Percentiles rank a stretch among this genome's conserved stretches.
Conservation (phyloP, 2,113 vertebrate species). For the Ictalurus punctatus region DNA sequence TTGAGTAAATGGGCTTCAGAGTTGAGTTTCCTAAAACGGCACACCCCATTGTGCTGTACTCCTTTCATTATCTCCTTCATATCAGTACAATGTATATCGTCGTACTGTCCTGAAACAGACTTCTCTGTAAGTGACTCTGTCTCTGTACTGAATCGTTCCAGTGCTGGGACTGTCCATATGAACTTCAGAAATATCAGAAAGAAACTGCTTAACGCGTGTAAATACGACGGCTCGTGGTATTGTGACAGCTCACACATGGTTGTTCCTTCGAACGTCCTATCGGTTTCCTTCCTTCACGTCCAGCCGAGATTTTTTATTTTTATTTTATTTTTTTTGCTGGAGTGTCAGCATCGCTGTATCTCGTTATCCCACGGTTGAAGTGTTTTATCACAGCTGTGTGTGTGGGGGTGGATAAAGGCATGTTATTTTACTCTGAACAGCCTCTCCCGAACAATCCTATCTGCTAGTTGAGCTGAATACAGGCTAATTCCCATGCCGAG, state of each 20-base stretch:
- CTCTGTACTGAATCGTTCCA: neutral
- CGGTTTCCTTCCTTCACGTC: neutral
- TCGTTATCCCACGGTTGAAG: neutral
- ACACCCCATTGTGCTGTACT: neutral
- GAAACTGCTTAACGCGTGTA: neutral
- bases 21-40: neutral
- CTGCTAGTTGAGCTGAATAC: constrained; percentile 55
- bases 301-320: neutral
- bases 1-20: neutral
- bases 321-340: neutral
- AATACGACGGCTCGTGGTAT: neutral
- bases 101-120: too few relatives aligned
- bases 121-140: neutral
- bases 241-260: neutral
- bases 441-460: constrained; percentile 58
- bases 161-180: neutral
- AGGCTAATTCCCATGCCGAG: constrained; percentile 44
- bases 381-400: constrained; percentile 30
- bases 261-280: constrained; percentile 7
- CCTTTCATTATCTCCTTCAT: neutral
- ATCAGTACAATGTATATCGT: too few relatives aligned
- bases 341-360: constrained; percentile 9
- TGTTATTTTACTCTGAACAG: constrained; percentile 55
- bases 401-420: constrained; percentile 44
- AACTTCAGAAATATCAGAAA: neutral